Evolutionary conservation across 2,888 invertebrate species (phyloP).

Genomic region (Nephrotoma appendiculata): DNA sequence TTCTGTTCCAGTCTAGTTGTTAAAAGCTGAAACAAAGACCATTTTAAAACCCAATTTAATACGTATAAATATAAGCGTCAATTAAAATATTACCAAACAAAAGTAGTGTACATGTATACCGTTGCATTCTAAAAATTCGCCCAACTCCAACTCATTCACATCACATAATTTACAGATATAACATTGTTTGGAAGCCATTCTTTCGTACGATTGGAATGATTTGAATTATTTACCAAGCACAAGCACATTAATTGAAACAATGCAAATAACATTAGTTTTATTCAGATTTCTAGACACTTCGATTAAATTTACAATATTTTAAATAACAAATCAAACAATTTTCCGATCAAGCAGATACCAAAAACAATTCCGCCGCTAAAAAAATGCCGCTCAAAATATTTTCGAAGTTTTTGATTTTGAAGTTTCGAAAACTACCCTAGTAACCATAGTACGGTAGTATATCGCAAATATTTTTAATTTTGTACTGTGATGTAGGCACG

Average conservation of each 20-base stretch:
- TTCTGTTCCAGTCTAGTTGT: slow-evolving; percentile 55
- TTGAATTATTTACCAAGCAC: neutral
- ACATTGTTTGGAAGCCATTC: slow-evolving; percentile 23
- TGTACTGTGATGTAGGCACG: too few species aligned
- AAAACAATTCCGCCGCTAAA: neutral
- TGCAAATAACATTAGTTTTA: neutral
- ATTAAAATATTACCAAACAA: slow-evolving; percentile 46
- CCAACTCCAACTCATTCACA: slow-evolving; percentile 39
- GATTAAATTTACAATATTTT: neutral
- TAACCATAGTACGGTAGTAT: neutral
- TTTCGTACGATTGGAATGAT: neutral
- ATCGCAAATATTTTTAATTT: too few species aligned
- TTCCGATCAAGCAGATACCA: neutral
- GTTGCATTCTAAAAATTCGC: slow-evolving; percentile 39
- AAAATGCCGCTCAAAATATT: neutral
- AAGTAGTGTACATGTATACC: slow-evolving; percentile 54
- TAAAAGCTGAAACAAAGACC: slow-evolving; percentile 38
- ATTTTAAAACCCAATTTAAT: neutral
- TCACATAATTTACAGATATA: slow-evolving; percentile 37
- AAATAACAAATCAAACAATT: neutral
- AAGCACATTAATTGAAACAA: neutral
- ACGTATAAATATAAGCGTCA: neutral
- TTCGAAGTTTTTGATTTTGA: neutral
- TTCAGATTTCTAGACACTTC: neutral
- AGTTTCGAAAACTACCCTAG: neutral